phyloP scores from a whole-genome alignment of 2,888 invertebrate species.

The Syrista parreyssii region DNA sequence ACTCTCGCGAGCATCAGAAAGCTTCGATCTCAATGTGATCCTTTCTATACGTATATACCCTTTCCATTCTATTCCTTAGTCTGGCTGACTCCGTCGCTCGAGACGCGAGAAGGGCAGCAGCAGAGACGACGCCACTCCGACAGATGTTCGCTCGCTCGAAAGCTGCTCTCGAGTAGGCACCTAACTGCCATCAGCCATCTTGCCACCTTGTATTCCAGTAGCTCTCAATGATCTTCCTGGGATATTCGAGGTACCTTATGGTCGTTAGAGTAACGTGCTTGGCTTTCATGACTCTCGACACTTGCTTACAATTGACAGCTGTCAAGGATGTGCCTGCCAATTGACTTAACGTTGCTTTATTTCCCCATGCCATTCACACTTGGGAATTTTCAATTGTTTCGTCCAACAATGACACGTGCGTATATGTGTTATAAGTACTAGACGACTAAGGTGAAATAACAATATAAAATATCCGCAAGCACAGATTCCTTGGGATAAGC shows the following conservation, averaged over 20 bases:
- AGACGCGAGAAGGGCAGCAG: constrained; percentile 24
- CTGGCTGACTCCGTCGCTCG: constrained; percentile 28
- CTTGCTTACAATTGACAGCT: neutral
- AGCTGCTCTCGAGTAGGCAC: constrained; percentile 36
- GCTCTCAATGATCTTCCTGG: neutral
- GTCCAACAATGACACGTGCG: neutral
- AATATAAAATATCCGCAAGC: neutral
- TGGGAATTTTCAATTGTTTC: neutral
- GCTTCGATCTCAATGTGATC: constrained; percentile 36
- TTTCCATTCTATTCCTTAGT: constrained; percentile 31
- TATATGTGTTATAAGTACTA: neutral
- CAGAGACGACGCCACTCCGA: constrained; percentile 38
- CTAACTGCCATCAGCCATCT: neutral
- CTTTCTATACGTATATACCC: constrained; percentile 24
- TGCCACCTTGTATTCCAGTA: neutral
- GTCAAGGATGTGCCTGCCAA: neutral
- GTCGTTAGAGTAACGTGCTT: neutral
- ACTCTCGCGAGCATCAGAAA: constrained; percentile 31
- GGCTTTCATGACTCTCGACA: neutral
- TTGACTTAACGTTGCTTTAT: neutral
- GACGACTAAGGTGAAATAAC: neutral
- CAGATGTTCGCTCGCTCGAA: constrained; percentile 44
- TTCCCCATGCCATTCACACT: neutral
- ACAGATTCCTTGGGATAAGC: neutral
- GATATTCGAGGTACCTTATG: neutral